Conservation (phyloP, 2,888 invertebrate genomes). For the Orthosia incerta region DNA sequence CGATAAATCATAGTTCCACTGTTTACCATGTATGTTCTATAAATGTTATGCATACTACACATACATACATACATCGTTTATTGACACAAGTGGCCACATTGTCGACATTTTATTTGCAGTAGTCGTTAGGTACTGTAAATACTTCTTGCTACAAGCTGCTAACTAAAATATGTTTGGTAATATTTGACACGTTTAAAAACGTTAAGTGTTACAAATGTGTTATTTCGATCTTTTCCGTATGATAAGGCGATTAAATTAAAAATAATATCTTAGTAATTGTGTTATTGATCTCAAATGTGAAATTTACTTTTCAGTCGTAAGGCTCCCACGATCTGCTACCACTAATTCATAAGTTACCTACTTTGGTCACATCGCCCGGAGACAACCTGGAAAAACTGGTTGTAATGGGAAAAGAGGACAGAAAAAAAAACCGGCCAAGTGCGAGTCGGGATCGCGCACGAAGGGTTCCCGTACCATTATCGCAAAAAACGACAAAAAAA, state of each 20-base stretch:
- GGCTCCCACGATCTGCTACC: no score
- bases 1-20: slow-evolving; percentile 8
- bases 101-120: slow-evolving; percentile 57
- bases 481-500: no score
- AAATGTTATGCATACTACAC: slow-evolving; percentile 10
- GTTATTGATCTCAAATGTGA: background rate
- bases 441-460: no score
- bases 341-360: no score
- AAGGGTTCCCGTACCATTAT: no score
- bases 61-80: slow-evolving; percentile 57
- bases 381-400: no score
- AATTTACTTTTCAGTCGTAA: background rate
- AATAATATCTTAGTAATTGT: background rate
- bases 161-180: slow-evolving; percentile 11
- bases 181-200: slow-evolving; percentile 1
- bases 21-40: background rate
- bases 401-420: no score
- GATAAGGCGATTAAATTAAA: slow-evolving; percentile 7
- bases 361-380: no score
- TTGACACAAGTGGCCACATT: slow-evolving; percentile 74
- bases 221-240: background rate
- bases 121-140: slow-evolving; percentile 46
- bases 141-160: slow-evolving; percentile 7
- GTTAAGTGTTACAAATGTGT: slow-evolving; percentile 1
- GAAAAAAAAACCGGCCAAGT: no score